phyloP scores from a whole-genome alignment of 2,113 vertebrate species.

The Salvelinus alpinus region DNA sequence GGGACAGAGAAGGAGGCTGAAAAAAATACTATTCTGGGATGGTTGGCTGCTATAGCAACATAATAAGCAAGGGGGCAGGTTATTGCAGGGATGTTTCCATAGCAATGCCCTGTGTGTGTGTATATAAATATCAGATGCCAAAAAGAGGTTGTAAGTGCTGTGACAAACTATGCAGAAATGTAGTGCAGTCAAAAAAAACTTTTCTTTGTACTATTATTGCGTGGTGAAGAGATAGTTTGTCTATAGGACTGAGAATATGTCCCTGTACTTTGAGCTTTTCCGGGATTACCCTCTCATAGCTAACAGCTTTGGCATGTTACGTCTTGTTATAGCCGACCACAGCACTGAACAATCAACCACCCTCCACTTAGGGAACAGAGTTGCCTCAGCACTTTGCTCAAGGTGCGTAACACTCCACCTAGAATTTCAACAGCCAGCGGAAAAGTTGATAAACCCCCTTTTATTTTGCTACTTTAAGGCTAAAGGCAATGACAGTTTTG shows the following conservation, averaged over 20 bases:
- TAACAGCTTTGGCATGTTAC: too few relatives aligned
- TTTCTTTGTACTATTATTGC: too few relatives aligned
- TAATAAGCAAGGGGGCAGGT: constrained; percentile 78
- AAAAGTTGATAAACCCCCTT: neutral
- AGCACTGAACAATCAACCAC: neutral
- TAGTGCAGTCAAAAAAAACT: too few relatives aligned
- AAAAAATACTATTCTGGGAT: constrained; percentile 77
- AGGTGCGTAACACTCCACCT: constrained; percentile 17
- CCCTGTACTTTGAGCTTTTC: too few relatives aligned
- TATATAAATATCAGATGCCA: constrained; percentile 74
- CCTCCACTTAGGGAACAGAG: neutral
- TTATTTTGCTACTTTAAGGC: neutral
- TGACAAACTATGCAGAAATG: constrained; percentile 32
- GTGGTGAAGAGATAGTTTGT: too few relatives aligned
- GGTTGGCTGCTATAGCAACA: constrained; percentile 74
- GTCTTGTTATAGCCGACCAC: too few relatives aligned
- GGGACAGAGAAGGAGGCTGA: constrained; percentile 49
- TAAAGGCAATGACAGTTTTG: neutral
- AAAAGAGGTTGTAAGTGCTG: constrained; percentile 55
- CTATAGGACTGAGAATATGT: too few relatives aligned
- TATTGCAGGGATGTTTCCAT: constrained; percentile 73
- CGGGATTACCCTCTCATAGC: too few relatives aligned
- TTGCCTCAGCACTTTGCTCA: constrained; percentile 5
- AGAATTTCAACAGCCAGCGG: constrained; percentile 12
- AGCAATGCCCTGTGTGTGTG: constrained; percentile 62